A percentile compares a stretch with the other conserved stretches of the same genome.
Conservation (phyloP, 2,888 invertebrate genomes). For the Cryptocheilus praepositus region DNA sequence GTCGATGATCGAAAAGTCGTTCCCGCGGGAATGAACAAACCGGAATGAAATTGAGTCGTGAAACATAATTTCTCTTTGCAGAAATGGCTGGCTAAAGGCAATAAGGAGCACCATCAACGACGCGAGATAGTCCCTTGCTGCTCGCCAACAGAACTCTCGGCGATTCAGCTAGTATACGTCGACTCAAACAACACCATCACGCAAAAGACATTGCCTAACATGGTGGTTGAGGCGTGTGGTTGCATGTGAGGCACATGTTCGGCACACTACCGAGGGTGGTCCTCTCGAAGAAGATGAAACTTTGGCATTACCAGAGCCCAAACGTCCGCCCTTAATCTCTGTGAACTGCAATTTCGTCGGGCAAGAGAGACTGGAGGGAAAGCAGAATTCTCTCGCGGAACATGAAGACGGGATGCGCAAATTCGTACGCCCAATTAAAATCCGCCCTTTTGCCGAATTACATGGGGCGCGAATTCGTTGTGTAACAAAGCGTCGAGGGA, state of each 20-base stretch:
- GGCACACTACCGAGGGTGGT: constrained; percentile 1
- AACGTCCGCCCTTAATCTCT: neutral
- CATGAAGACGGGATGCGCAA: neutral
- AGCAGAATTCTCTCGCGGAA: neutral
- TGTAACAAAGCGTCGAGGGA: no score
- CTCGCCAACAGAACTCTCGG: constrained; percentile 88
- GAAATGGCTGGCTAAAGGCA: neutral
- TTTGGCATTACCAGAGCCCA: neutral
- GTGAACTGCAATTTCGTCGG: neutral
- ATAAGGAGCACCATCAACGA: constrained; percentile 70
- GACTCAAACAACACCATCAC: constrained; percentile 87
- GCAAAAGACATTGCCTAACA: constrained; percentile 88
- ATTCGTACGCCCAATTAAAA: constrained; percentile 6
- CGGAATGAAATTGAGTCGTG: no score
- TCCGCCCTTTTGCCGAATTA: neutral
- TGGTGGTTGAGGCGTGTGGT: constrained; percentile 94
- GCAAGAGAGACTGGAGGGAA: no score
- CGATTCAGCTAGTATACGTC: constrained; percentile 87
- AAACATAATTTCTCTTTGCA: constrained; percentile 20
- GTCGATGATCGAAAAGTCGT: no score
- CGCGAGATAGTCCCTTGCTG: constrained; percentile 88
- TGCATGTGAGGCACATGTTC: constrained; percentile 81
- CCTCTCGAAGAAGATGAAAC: constrained; percentile 7
- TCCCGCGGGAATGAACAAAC: no score
- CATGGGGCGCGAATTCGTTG: no score